A percentile compares a stretch with the other conserved stretches of the same genome.
phyloP scores from a whole-genome alignment of 2,113 vertebrate genomes.

The Colossoma macropomum region DNA sequence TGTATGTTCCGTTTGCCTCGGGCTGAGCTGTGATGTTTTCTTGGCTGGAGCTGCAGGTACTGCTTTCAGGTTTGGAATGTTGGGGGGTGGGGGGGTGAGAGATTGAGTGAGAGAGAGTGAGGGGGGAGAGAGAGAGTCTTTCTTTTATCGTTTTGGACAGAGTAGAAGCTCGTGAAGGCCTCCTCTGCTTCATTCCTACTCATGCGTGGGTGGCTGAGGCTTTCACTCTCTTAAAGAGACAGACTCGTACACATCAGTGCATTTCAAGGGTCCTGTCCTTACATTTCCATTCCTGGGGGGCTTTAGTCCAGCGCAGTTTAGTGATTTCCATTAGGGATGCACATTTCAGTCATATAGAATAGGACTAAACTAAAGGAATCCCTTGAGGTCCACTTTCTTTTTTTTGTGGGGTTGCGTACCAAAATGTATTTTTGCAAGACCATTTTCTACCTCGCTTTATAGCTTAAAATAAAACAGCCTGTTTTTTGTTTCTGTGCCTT shows the following conservation, averaged over 20 bases:
- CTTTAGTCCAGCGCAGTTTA: background rate
- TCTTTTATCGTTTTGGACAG: slow-evolving; percentile 20
- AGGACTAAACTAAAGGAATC: too few species aligned
- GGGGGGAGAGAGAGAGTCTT: background rate
- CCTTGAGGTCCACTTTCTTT: too few species aligned
- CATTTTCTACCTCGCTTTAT: too few species aligned
- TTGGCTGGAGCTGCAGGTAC: background rate
- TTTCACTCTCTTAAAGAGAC: slow-evolving; percentile 3
- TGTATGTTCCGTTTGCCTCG: background rate
- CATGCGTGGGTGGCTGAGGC: slow-evolving; percentile 14
- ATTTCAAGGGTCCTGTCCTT: too few species aligned
- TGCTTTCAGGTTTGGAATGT: slow-evolving; percentile 8
- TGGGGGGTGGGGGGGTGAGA: background rate
- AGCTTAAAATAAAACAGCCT: too few species aligned
- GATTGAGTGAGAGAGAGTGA: background rate
- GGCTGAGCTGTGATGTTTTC: slow-evolving; percentile 13
- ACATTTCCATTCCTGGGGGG: background rate
- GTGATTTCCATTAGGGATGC: too few species aligned
- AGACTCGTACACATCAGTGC: background rate
- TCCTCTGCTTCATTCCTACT: slow-evolving; percentile 31
- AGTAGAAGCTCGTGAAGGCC: slow-evolving; percentile 11
- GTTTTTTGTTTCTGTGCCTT: too few species aligned
- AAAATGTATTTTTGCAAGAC: too few species aligned
- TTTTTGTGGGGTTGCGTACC: too few species aligned
- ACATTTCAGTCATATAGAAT: too few species aligned